Conservation (phyloP, 1,140 invertebrate species). For the Caenorhabditis latens region DNA sequence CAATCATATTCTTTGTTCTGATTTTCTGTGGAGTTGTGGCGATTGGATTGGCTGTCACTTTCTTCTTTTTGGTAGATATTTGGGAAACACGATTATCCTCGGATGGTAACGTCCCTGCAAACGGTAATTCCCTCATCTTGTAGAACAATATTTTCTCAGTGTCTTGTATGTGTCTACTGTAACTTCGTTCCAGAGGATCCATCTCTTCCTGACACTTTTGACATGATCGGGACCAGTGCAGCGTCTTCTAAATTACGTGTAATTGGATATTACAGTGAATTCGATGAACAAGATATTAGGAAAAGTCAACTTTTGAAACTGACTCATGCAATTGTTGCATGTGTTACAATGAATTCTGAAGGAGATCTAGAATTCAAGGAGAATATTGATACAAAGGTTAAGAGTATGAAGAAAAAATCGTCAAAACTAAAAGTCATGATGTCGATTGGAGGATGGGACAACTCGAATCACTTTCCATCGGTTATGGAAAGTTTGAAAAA, state of each 20-base stretch:
- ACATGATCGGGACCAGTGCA: not conserved
- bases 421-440: not conserved
- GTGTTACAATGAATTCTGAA: not conserved
- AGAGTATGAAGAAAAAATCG: not conserved
- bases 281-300: not conserved
- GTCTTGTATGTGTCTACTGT: too few species aligned
- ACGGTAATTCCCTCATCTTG: too few species aligned
- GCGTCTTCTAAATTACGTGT: not conserved
- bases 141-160: too few species aligned
- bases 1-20: too few species aligned
- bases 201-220: too few species aligned
- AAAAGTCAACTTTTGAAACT: not conserved
- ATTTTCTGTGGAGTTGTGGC: too few species aligned
- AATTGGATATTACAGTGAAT: not conserved
- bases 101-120: too few species aligned
- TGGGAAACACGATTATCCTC: too few species aligned
- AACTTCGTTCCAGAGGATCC: too few species aligned
- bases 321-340: conserved; percentile 16
- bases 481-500: not conserved
- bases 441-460: not conserved
- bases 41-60: too few species aligned
- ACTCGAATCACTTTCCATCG: conserved; percentile 7
- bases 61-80: too few species aligned
- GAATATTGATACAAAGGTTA: not conserved
- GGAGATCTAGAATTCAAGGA: not conserved